phyloP scores from a whole-genome alignment of 2,797 vertebrate species.

The Scomberomorus guttatus region DNA sequence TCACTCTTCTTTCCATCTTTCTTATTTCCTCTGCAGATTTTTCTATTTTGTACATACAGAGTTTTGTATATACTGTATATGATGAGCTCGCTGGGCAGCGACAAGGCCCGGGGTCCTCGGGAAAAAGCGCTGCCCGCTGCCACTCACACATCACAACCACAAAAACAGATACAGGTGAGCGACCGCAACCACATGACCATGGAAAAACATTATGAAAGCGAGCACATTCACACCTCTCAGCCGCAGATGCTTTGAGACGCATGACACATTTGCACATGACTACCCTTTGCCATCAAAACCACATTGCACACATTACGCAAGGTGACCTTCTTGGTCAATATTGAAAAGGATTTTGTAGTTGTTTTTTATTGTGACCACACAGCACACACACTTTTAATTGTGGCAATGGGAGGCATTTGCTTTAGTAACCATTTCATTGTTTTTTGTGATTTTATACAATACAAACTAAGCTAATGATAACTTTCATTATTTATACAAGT shows the following conservation, averaged over 20 bases:
- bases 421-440: background rate
- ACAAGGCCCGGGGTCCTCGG: conserved; percentile 94
- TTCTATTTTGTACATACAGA: conserved; percentile 99
- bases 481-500: background rate
- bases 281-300: conserved; percentile 6
- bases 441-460: background rate
- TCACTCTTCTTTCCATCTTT: conserved; percentile 25
- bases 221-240: background rate
- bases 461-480: background rate
- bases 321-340: background rate
- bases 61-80: conserved; percentile 99
- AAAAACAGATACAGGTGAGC: conserved; percentile 98
- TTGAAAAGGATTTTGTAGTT: background rate
- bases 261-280: conserved; percentile 3
- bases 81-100: conserved; percentile 96
- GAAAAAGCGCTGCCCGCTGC: conserved; percentile 92
- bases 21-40: conserved; percentile 87
- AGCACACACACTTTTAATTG: background rate
- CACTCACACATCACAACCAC: conserved; percentile 90
- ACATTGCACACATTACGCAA: conserved; percentile 15
- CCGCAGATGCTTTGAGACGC: background rate
- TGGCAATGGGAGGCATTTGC: background rate
- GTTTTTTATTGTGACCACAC: conserved; percentile 16
- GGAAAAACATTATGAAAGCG: background rate
- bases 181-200: background rate